phyloP scores from a whole-genome alignment of 2,797 vertebrate genomes.

The Sebastiscus albofasciatus region DNA sequence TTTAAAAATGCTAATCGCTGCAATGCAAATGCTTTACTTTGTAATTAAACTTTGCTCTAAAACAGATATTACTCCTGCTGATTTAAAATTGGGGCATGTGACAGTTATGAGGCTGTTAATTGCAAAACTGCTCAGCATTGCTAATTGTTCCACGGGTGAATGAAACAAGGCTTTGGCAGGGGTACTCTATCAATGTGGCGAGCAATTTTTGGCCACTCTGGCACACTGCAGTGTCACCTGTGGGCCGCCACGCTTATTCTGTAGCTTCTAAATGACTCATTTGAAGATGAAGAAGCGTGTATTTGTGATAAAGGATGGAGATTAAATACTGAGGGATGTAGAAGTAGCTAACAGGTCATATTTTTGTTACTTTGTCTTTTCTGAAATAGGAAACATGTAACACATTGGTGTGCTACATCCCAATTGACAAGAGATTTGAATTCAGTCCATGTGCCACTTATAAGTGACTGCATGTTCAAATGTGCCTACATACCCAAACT shows the following conservation, averaged over 20 bases:
- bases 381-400: conserved; percentile 25
- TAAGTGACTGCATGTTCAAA: conserved; percentile 63
- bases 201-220: conserved; percentile 51
- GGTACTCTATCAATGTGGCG: conserved; percentile 77
- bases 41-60: conserved; percentile 86
- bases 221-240: conserved; percentile 68
- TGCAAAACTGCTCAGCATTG: conserved; percentile 86
- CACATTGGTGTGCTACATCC: conserved; percentile 28
- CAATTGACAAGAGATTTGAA: conserved; percentile 51
- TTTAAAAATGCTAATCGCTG: conserved; percentile 81
- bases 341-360: not conserved
- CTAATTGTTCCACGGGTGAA: conserved; percentile 83
- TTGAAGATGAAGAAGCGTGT: not conserved
- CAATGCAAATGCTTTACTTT: conserved; percentile 81
- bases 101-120: conserved; percentile 86
- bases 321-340: not conserved
- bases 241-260: conserved; percentile 28
- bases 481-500: conserved; percentile 70
- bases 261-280: conserved; percentile 33
- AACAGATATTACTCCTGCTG: conserved; percentile 83
- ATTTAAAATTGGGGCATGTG: conserved; percentile 85
- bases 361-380: conserved; percentile 17
- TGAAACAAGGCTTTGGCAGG: conserved; percentile 79
- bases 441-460: conserved; percentile 67
- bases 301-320: conserved; percentile 1